phyloP scores from a whole-genome alignment of 2,113 vertebrate species.

The Sorex fumeus region DNA sequence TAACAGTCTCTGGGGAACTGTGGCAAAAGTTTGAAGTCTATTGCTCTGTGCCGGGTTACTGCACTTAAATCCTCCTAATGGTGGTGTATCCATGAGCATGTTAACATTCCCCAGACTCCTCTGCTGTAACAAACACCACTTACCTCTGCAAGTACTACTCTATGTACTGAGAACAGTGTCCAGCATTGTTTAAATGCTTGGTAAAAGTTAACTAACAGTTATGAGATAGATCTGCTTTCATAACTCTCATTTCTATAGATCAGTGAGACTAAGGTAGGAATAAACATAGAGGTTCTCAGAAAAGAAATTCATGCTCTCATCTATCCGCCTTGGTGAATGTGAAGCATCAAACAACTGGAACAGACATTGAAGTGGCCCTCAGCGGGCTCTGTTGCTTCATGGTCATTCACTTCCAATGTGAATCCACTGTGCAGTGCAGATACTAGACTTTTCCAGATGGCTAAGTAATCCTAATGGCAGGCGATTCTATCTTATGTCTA shows the following conservation, averaged over 20 bases:
- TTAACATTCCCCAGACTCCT: not conserved
- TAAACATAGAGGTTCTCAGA: slow-evolving; percentile 17
- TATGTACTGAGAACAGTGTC: not conserved
- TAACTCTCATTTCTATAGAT: too few species aligned
- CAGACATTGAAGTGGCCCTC: not conserved
- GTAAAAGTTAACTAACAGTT: not conserved
- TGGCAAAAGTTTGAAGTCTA: not conserved
- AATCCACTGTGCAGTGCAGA: not conserved
- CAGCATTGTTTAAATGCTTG: not conserved
- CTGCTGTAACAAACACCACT: slow-evolving; percentile 16
- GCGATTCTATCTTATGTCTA: not conserved
- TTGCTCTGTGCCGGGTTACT: not conserved
- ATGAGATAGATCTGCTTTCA: slow-evolving; percentile 1
- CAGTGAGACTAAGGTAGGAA: not conserved
- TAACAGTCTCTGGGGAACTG: not conserved
- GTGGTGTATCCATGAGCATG: not conserved
- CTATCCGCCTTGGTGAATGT: not conserved
- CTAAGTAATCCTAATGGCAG: not conserved
- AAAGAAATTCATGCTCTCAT: not conserved
- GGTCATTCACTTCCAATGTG: not conserved
- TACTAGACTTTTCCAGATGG: slow-evolving; percentile 17
- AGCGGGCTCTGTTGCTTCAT: not conserved
- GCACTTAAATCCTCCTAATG: not conserved
- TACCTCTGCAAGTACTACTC: slow-evolving; percentile 2
- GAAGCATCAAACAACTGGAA: not conserved